These are phyloP conservation scores for Xenopus petersii DNA, from an alignment of 2,797 vertebrate genomes.

Conservation along the genomic window DNA sequence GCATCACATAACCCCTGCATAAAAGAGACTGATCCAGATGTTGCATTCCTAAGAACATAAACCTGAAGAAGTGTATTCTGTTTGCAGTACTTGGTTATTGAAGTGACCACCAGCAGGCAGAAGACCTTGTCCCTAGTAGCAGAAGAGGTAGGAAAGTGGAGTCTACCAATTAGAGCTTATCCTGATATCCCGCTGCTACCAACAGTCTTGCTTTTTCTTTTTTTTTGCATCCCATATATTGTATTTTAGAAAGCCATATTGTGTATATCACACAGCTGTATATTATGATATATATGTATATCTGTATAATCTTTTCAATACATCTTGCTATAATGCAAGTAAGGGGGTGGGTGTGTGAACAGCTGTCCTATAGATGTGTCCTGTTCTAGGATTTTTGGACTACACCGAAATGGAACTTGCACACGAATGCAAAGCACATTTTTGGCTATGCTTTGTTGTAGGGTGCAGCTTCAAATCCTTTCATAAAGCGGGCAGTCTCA, in stretches of 20 bases:
- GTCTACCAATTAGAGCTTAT: not conserved
- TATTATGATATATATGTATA: conserved; percentile 40
- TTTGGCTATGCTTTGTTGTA: conserved; percentile 1
- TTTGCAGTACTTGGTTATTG: no score
- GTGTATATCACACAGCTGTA: conserved; percentile 47
- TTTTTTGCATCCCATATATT: conserved; percentile 33
- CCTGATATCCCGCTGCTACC: conserved; percentile 9
- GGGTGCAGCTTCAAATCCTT: conserved; percentile 6
- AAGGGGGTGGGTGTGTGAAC: conserved; percentile 14
- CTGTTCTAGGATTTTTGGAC: conserved; percentile 13
- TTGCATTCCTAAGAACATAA: no score
- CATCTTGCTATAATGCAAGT: conserved; percentile 35
- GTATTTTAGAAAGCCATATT: conserved; percentile 50
- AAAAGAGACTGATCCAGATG: no score
- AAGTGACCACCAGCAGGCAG: no score
- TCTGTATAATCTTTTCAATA: conserved; percentile 45
- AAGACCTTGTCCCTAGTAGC: not conserved
- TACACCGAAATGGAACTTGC: conserved; percentile 4
- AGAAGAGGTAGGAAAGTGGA: not conserved
- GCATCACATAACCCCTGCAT: no score
- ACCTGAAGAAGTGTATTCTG: no score
- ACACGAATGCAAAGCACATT: conserved; percentile 24
- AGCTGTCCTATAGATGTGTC: conserved; percentile 17
- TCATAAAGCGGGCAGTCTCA: conserved; percentile 33
- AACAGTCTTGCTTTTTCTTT: not conserved